Conservation (phyloP, 2,888 invertebrate genomes). For the Drosophila koepferae region DNA sequence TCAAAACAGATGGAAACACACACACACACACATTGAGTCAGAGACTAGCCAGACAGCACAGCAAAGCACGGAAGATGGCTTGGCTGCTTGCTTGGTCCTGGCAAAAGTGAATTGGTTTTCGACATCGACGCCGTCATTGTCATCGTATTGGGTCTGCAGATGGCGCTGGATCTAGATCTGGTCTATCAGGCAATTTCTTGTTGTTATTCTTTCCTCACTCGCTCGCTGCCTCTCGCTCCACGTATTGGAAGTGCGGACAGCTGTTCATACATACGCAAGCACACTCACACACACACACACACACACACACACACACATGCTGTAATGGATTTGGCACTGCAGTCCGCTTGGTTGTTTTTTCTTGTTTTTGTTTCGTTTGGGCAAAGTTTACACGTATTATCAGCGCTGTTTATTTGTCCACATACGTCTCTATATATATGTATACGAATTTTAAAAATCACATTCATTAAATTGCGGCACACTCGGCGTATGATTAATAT, state of each 20-base stretch:
- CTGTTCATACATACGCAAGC: slow-evolving; percentile 43
- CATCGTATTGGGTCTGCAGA: slow-evolving; percentile 34
- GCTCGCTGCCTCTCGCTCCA: slow-evolving; percentile 14
- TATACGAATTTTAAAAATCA: slow-evolving; percentile 48
- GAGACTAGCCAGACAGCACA: slow-evolving; percentile 17
- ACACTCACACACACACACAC: slow-evolving; percentile 2
- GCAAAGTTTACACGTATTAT: slow-evolving; percentile 76
- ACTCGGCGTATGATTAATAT: slow-evolving; percentile 75
- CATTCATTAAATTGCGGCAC: slow-evolving; percentile 49
- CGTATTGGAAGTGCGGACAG: slow-evolving; percentile 67
- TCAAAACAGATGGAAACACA: slow-evolving; percentile 64
- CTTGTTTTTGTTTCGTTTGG: slow-evolving; percentile 15
- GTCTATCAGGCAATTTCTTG: slow-evolving; percentile 41
- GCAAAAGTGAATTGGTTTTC: slow-evolving; percentile 66
- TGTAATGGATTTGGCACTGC: slow-evolving; percentile 3
- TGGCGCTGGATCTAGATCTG: slow-evolving; percentile 10
- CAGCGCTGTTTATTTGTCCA: slow-evolving; percentile 72
- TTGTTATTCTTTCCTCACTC: slow-evolving; percentile 28
- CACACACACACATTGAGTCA: slow-evolving; percentile 1
- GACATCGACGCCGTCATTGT: slow-evolving; percentile 62
- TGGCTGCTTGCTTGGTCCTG: slow-evolving; percentile 23
- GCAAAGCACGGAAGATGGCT: slow-evolving; percentile 43
- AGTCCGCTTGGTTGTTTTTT: slow-evolving; percentile 21
- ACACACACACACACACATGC: slow-evolving; percentile 9
- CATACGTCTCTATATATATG: slow-evolving; percentile 33